These are phyloP conservation scores for Accipiter virgatus DNA, from an alignment of 2,113 vertebrate species.

Conservation along the genomic window DNA sequence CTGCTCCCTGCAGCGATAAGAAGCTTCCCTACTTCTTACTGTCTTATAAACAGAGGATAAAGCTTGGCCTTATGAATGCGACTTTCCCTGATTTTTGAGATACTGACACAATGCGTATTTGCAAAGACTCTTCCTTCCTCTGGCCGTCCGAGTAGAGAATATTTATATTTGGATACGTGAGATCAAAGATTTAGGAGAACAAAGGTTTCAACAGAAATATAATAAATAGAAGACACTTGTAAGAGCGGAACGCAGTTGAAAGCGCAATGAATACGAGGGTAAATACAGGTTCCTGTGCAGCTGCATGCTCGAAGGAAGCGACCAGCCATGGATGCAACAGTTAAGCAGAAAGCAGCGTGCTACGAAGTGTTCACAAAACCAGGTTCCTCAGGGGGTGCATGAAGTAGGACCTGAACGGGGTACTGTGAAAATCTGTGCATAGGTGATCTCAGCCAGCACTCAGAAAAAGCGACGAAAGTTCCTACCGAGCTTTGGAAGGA, in stretches of 20 bases:
- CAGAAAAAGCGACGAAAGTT: not conserved
- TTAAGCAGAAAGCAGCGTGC: not conserved
- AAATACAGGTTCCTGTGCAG: slow-evolving; percentile 21
- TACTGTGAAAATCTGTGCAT: not conserved
- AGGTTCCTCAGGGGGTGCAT: not conserved
- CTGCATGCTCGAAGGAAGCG: not conserved
- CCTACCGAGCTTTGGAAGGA: not conserved
- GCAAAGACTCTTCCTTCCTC: slow-evolving; percentile 37
- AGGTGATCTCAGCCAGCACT: not conserved
- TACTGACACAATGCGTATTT: slow-evolving; percentile 20
- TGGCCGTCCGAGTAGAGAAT: not conserved
- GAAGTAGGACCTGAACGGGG: not conserved
- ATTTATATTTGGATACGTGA: not conserved
- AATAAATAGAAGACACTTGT: slow-evolving; percentile 18
- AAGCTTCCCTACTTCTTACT: not conserved
- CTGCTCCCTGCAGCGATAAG: not conserved
- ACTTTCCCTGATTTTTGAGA: slow-evolving; percentile 30
- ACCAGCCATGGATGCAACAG: not conserved
- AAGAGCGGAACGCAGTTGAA: not conserved
- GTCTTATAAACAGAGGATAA: slow-evolving; percentile 21
- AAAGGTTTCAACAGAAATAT: slow-evolving; percentile 29
- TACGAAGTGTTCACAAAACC: not conserved
- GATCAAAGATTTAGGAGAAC: slow-evolving; percentile 22
- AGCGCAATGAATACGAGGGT: not conserved
- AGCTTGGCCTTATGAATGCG: not conserved